phyloP scores from a whole-genome alignment of 2,113 vertebrate genomes.

The Vimba vimba region DNA sequence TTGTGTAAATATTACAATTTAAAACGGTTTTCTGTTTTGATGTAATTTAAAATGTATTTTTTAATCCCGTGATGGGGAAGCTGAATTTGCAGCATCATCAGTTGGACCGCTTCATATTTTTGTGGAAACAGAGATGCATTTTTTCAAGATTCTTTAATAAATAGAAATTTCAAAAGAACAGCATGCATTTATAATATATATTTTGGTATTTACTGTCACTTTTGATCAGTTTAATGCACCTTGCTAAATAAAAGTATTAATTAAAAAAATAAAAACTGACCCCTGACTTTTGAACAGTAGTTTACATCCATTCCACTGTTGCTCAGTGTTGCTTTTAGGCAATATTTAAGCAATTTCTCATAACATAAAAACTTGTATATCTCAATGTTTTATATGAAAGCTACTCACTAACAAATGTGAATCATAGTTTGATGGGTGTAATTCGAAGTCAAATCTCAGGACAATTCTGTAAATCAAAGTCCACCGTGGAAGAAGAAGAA shows the following conservation, averaged over 20 bases:
- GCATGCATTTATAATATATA: too few relatives aligned
- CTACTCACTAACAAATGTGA: background rate
- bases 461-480: background rate
- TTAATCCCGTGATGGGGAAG: background rate
- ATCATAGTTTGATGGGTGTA: background rate
- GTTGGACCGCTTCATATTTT: background rate
- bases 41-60: background rate
- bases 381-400: background rate
- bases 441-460: background rate
- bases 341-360: background rate
- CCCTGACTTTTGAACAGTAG: too few relatives aligned
- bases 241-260: background rate
- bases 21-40: background rate
- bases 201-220: background rate
- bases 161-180: background rate
- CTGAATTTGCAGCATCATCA: background rate
- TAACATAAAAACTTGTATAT: background rate
- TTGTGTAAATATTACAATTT: background rate
- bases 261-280: too few relatives aligned
- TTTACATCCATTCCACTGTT: too few relatives aligned
- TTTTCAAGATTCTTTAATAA: background rate
- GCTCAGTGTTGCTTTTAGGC: background rate
- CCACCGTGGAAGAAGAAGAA: background rate
- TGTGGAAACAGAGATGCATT: background rate
- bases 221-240: too few relatives aligned